Percentiles rank a stretch among this genome's conserved stretches.
Conservation (phyloP, 1,140 invertebrate species). For the Achatina immaculata region DNA sequence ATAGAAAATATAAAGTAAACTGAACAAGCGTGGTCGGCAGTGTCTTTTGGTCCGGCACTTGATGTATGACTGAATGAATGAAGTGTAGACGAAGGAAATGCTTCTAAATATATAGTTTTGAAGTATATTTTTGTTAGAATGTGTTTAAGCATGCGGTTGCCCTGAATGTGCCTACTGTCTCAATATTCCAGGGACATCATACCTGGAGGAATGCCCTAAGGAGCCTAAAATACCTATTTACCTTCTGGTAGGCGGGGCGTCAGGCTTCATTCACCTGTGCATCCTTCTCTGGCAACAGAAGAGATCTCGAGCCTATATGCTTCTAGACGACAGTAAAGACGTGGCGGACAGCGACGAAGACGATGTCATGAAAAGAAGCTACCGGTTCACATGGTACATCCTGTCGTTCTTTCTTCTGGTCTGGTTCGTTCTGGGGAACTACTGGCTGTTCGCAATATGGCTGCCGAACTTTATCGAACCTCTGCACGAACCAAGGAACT, state of each 20-base stretch:
- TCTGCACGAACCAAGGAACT: constrained; percentile 73
- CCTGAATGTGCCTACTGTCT: too few species aligned
- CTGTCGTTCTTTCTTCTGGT: constrained; percentile 70
- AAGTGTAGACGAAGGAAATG: too few species aligned
- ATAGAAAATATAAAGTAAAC: too few species aligned
- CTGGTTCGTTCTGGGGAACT: constrained; percentile 74
- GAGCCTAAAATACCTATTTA: constrained; percentile 66
- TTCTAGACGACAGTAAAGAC: constrained; percentile 38
- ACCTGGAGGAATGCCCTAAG: constrained; percentile 64
- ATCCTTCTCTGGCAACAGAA: constrained; percentile 54
- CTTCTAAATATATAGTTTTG: too few species aligned
- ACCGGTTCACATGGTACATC: constrained; percentile 49
- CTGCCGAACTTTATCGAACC: constrained; percentile 71
- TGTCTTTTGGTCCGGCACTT: too few species aligned
- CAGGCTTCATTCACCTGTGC: constrained; percentile 59
- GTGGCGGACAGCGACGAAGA: constrained; percentile 44
- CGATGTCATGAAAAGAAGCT: constrained; percentile 46
- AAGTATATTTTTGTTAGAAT: too few species aligned
- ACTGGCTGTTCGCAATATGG: constrained; percentile 61
- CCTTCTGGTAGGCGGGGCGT: constrained; percentile 65
- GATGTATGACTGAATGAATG: too few species aligned
- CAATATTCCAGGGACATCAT: constrained; percentile 49
- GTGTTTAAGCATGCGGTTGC: too few species aligned
- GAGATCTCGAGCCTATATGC: constrained; percentile 41
- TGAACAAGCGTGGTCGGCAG: too few species aligned